Conservation (phyloP, 2,797 vertebrate species). For the Synanceia verrucosa region DNA sequence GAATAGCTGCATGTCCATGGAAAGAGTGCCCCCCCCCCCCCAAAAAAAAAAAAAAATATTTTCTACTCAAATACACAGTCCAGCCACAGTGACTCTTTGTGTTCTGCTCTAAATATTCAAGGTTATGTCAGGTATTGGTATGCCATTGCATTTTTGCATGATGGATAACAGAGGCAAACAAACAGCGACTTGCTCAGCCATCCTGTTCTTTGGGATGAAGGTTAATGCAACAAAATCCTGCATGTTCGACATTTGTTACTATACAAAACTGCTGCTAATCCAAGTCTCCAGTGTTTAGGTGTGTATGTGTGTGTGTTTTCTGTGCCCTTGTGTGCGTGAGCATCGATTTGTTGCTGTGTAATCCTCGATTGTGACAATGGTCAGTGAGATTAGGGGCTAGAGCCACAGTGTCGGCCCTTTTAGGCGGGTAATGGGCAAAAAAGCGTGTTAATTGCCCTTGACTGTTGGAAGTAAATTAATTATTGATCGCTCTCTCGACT, state of each 20-base stretch:
- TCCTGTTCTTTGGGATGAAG: constrained; percentile 8
- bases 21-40: neutral
- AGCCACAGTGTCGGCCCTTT: constrained; percentile 68
- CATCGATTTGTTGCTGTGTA: constrained; percentile 80
- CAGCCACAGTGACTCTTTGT: neutral
- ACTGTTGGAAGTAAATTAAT: constrained; percentile 88
- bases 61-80: neutral
- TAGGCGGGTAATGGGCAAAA: constrained; percentile 79
- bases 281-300: constrained; percentile 48
- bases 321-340: constrained; percentile 27
- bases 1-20: neutral
- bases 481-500: constrained; percentile 85
- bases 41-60: too few species aligned
- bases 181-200: constrained; percentile 1
- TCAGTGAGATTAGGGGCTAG: constrained; percentile 78
- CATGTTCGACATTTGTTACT: constrained; percentile 63
- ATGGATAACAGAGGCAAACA: constrained; percentile 14
- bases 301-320: constrained; percentile 22
- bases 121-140: constrained; percentile 19
- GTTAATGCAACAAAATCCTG: constrained; percentile 65
- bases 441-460: constrained; percentile 85
- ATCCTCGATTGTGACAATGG: constrained; percentile 82
- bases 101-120: constrained; percentile 32
- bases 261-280: constrained; percentile 69
- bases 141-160: constrained; percentile 26